These are phyloP conservation scores for Acleris cristana DNA, from an alignment of 2,888 invertebrate species.

Conservation along the genomic window DNA sequence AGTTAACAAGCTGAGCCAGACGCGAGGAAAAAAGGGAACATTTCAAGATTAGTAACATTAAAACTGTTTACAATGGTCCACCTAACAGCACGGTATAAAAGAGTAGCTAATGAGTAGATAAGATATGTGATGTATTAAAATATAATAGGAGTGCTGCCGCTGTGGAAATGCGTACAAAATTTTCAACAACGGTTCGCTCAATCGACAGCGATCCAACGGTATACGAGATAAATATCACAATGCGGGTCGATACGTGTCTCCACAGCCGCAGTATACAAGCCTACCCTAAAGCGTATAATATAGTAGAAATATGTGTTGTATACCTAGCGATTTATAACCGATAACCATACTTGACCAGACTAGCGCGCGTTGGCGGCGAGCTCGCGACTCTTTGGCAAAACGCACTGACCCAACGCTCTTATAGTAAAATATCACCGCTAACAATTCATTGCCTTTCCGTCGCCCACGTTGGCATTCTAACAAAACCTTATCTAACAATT, in stretches of 20 bases:
- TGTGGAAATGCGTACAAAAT: slow-evolving; percentile 50
- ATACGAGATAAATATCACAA: slow-evolving; percentile 46
- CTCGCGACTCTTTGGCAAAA: slow-evolving; percentile 45
- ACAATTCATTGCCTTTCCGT: slow-evolving; percentile 49
- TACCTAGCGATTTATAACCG: slow-evolving; percentile 67
- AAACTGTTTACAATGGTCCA: slow-evolving; percentile 62
- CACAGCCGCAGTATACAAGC: slow-evolving; percentile 56
- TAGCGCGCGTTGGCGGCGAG: slow-evolving; percentile 47
- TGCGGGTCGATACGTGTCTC: slow-evolving; percentile 45
- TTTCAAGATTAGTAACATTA: slow-evolving; percentile 36
- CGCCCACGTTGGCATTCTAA: slow-evolving; percentile 50
- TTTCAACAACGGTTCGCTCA: slow-evolving; percentile 31
- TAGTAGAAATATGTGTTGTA: slow-evolving; percentile 60
- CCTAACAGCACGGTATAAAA: slow-evolving; percentile 73
- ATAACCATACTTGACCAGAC: slow-evolving; percentile 72
- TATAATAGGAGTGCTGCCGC: slow-evolving; percentile 53
- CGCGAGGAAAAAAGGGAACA: slow-evolving; percentile 30
- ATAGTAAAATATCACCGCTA: slow-evolving; percentile 72
- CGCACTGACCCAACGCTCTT: slow-evolving; percentile 48
- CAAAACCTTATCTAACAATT: slow-evolving; percentile 41
- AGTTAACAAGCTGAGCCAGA: slow-evolving; percentile 44
- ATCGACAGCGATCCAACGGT: slow-evolving; percentile 36
- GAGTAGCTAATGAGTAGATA: slow-evolving; percentile 74
- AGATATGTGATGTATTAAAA: slow-evolving; percentile 80
- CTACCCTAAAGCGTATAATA: slow-evolving; percentile 76